Conservation (phyloP, 2,797 vertebrate species). For the Poeciliopsis turneri region DNA sequence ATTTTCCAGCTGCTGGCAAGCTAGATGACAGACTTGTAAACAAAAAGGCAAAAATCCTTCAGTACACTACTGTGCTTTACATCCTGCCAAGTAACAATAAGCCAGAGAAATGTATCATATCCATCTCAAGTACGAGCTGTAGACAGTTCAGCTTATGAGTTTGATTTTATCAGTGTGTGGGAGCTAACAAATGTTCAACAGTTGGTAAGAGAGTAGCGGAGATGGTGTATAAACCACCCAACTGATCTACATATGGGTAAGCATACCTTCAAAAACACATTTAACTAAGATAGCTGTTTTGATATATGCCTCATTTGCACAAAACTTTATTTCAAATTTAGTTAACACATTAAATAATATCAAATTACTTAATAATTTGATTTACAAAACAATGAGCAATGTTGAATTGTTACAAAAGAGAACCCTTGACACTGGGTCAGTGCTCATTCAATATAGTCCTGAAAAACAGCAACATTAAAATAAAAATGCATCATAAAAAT, state of each 20-base stretch:
- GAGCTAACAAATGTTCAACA: conserved; percentile 1
- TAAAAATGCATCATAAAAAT: not conserved
- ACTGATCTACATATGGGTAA: not conserved
- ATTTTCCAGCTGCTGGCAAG: conserved; percentile 11
- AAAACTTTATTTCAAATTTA: not conserved
- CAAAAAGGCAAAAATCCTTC: conserved; percentile 28
- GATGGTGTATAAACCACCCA: not conserved
- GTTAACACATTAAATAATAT: not conserved
- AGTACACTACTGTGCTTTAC: conserved; percentile 4
- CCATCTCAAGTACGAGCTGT: not conserved
- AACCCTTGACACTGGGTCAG: not conserved
- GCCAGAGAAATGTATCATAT: not conserved
- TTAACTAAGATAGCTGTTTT: not conserved
- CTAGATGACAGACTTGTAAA: conserved; percentile 30
- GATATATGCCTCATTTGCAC: not conserved
- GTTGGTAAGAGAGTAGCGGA: not conserved
- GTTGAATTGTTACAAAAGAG: not conserved
- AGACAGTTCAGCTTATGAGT: not conserved
- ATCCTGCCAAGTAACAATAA: not conserved
- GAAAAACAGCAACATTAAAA: not conserved
- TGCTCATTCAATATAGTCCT: not conserved
- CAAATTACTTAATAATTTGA: not conserved
- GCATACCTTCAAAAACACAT: not conserved
- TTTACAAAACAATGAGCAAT: not conserved
- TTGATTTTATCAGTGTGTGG: not conserved